Evolutionary conservation across 2,888 invertebrate genomes (phyloP), one percentile per base, ranked within the genome.

Genomic region (Epinotia demarniana): DNA sequence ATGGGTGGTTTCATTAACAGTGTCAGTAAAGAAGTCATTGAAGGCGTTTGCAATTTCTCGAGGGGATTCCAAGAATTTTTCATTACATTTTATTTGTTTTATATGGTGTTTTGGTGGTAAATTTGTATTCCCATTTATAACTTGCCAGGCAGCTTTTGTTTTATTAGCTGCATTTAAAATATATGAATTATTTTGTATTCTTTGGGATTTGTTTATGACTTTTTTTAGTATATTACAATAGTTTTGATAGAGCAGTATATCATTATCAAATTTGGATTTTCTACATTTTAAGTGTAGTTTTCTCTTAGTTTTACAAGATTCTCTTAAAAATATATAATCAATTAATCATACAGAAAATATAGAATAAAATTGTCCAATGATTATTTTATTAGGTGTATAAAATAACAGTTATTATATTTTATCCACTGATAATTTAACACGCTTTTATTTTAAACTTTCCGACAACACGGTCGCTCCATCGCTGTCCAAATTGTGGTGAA

Each of bases 311-410:
- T 46, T 46, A 46, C 46, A 46, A n/a, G n/a, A n/a, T n/a, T 87
- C 81, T 84, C 88, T 87, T 89, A 89, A 82, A 86, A 77, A 86
- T 86, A 87, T 85, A 88, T 85, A 87, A 87, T n/a, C n/a, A n/a
- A n/a, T n/a, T n/a, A n/a, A n/a, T 87, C 86, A 86, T 87, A 87
- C 85, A 84, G 84, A 85, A 82, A 86, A 85, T 87, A 83, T 84
- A 82, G 86, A 88, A 88, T 86, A 74, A 83, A 82, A 85, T 84
- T 85, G 85, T 88, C 84, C 88, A 84, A 85, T 79, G 75, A 86
- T 85, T 87, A 85, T 86, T 74, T 87, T 83, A 86, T 77, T 73
- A 77, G 71, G 85, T 81, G 76, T 85, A 83, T 83, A 86, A 86
- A 86, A 85, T 86, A 87, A 86, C 82, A n/a, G n/a, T 58, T 69